Evolutionary conservation across 2,797 vertebrate genomes (phyloP).

Genomic region (Heliangelus exortis): DNA sequence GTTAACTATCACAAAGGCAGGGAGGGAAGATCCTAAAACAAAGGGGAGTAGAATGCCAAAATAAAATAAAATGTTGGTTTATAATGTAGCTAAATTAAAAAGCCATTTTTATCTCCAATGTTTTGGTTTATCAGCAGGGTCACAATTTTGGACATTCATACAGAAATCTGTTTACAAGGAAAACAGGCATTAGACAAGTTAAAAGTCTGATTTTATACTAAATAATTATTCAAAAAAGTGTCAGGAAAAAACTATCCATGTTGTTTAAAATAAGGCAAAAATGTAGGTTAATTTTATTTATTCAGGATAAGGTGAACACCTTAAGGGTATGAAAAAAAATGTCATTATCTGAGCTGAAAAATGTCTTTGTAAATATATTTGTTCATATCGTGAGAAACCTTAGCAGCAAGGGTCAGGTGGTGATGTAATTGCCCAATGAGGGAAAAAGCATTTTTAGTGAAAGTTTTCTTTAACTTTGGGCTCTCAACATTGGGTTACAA

Average conservation of each 20-base stretch:
- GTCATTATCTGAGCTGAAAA: slow-evolving; percentile 27
- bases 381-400: slow-evolving; percentile 4
- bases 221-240: slow-evolving; percentile 50
- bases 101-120: neutral
- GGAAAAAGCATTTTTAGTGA: neutral
- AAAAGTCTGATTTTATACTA: slow-evolving; percentile 58
- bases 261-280: slow-evolving; percentile 52
- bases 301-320: slow-evolving; percentile 28
- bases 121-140: neutral
- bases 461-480: slow-evolving; percentile 1
- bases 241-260: slow-evolving; percentile 30
- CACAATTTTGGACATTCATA: slow-evolving; percentile 34
- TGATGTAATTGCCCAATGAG: neutral
- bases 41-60: neutral
- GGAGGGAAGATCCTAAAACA: neutral
- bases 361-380: slow-evolving; percentile 7
- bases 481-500: neutral
- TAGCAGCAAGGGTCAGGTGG: neutral
- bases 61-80: neutral
- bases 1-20: neutral
- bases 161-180: slow-evolving; percentile 40
- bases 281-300: slow-evolving; percentile 44
- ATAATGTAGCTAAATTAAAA: neutral
- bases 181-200: slow-evolving; percentile 29
- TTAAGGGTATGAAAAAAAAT: slow-evolving; percentile 50